Evolutionary conservation across 2,113 vertebrate genomes (phyloP), one percentile per base, ranked within the genome.

Genomic region (Corvus hawaiiensis): DNA sequence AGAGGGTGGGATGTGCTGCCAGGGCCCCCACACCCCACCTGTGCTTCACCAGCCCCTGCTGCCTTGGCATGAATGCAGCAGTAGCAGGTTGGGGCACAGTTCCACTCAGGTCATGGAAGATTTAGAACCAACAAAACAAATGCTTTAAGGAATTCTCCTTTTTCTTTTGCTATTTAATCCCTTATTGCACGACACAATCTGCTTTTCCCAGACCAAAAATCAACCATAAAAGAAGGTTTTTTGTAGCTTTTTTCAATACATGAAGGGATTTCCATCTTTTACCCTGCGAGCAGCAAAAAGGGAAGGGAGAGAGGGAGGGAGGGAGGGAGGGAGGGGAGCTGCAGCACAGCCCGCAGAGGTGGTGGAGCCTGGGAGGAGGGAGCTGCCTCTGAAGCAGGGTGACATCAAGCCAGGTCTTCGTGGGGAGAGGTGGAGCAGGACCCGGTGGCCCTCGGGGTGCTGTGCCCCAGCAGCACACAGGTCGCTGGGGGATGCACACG

Each of bases 381-480:
- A 62, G 51, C 28, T 18, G 52, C 37, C 48, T 27, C 43, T 37
- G 13, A 7, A 3, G 28, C 33, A 28, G 10, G 30, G 16, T 43
- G 41, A 26, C 63, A 69, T 28, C 54, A 46, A 61, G 18, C 6
- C 33, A 28, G 27, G 18, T 18, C 27, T 27, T 27, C 0, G 3
- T 61, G 44, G 37, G 37, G 33, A 52, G 37, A 77, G 46, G n/a
- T 61, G 35, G 26, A 26, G 22, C n/a, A 44, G 79, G 54, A 55
- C 1, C 16, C 0, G 0, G 27, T 26, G 72, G 39, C 10, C 9
- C 22, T 9, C 0, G 16, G 54, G 61, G 16, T 16, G 61, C 35
- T 51, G 55, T 46, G 71, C 20, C 32, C 37, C 48, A 27, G 3
- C 4, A 58, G 52, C 52, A 79, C 37, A 13, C 11, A 9, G 27